Conservation (phyloP, 1,140 invertebrate genomes). For the Centruroides vittatus region DNA sequence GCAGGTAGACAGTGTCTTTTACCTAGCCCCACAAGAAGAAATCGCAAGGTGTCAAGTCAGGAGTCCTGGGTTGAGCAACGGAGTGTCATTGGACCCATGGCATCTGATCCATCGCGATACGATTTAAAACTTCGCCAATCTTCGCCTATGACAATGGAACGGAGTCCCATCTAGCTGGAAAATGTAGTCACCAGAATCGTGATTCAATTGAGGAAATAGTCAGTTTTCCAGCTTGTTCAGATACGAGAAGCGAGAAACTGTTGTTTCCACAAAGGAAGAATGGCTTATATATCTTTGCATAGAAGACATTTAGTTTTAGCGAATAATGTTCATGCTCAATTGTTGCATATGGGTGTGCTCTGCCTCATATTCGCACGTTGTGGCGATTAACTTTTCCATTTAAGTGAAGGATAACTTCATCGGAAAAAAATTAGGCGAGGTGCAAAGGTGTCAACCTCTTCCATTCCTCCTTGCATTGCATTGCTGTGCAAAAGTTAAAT, state of each 20-base stretch:
- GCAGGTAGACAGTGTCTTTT: conserved; percentile 1
- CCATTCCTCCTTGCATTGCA: not conserved
- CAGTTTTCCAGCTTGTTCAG: no score
- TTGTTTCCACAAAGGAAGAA: no score
- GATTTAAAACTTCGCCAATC: conserved; percentile 9
- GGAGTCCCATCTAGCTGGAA: not conserved
- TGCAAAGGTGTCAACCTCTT: conserved; percentile 1
- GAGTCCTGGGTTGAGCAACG: not conserved
- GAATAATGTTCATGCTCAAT: not conserved
- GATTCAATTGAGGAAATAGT: no score
- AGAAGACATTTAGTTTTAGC: not conserved
- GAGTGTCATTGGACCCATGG: not conserved
- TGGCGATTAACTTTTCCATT: not conserved
- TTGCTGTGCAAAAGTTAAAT: not conserved
- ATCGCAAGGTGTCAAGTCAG: conserved; percentile 5
- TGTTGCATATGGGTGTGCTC: not conserved
- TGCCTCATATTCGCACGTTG: not conserved
- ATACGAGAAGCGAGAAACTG: no score
- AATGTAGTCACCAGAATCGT: not conserved
- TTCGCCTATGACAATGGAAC: not conserved
- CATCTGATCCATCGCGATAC: conserved; percentile 4
- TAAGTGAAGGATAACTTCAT: conserved; percentile 2
- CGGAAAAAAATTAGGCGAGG: not conserved
- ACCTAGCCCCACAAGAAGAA: conserved; percentile 15
- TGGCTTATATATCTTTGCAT: no score